A percentile compares a stretch with the other conserved stretches of the same genome.
Evolutionary conservation across 1,140 invertebrate species (phyloP).

Genomic region (Bombyx mori): ASM3026992v2 NC_085131.1:3110001-3110500

Average conservation of each 20-base stretch:
- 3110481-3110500: conserved; percentile 15
- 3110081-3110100: conserved; percentile 55
- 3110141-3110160: conserved; percentile 72
- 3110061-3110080: conserved; percentile 49
- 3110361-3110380: conserved; percentile 63
- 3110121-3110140: conserved; percentile 72
- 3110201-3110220: conserved; percentile 45
- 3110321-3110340: conserved; percentile 75
- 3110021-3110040: conserved; percentile 55
- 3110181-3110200: conserved; percentile 56
- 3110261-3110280: conserved; percentile 63
- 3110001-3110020: conserved; percentile 51
- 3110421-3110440: conserved; percentile 3
- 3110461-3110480: conserved; percentile 13
- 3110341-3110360: conserved; percentile 69
- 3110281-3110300: conserved; percentile 61
- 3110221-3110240: conserved; percentile 59
- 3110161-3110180: conserved; percentile 73
- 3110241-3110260: conserved; percentile 50
- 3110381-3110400: conserved; percentile 42
- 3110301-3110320: conserved; percentile 71
- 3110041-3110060: conserved; percentile 55
- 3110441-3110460: conserved; percentile 4
- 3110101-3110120: conserved; percentile 55
- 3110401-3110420: conserved; percentile 27